These are phyloP conservation scores for Jacana jacana DNA, from an alignment of 2,113 vertebrate species.

Conservation along the genomic window DNA sequence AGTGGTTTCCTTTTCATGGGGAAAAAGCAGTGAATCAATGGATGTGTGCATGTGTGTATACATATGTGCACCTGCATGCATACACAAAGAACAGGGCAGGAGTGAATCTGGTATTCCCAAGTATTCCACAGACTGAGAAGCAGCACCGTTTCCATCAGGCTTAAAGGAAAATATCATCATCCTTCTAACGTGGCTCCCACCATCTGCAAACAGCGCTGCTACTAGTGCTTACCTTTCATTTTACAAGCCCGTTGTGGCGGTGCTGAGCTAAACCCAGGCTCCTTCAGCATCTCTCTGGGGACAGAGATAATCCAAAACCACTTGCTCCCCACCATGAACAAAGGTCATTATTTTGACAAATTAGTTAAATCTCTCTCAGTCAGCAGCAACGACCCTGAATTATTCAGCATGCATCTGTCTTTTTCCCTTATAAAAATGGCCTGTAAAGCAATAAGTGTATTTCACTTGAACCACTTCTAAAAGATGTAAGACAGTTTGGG, in stretches of 20 bases:
- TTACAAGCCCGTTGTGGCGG: rapidly evolving
- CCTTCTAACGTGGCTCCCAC: not conserved
- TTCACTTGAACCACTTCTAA: slow-evolving; percentile 19
- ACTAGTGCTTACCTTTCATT: not conserved
- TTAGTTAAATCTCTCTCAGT: slow-evolving; percentile 63
- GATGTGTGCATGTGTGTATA: no score
- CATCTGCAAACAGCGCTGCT: not conserved
- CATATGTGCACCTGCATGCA: rapidly evolving
- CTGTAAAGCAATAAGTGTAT: slow-evolving; percentile 41
- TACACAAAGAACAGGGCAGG: not conserved
- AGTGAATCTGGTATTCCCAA: not conserved
- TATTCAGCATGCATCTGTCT: slow-evolving; percentile 61
- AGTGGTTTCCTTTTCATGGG: not conserved
- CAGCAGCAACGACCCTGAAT: slow-evolving; percentile 51
- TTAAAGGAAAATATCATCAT: not conserved
- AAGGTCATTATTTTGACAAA: slow-evolving; percentile 64
- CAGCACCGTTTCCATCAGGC: no score
- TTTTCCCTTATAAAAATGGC: not conserved
- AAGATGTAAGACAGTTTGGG: slow-evolving; percentile 9
- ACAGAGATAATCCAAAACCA: not conserved
- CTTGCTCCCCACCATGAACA: not conserved
- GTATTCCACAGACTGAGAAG: not conserved
- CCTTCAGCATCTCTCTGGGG: not conserved
- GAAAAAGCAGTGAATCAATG: not conserved
- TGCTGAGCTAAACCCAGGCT: not conserved